Evolutionary conservation across 2,113 vertebrate genomes (phyloP).

Genomic region (Austrofundulus limnaeus): DNA sequence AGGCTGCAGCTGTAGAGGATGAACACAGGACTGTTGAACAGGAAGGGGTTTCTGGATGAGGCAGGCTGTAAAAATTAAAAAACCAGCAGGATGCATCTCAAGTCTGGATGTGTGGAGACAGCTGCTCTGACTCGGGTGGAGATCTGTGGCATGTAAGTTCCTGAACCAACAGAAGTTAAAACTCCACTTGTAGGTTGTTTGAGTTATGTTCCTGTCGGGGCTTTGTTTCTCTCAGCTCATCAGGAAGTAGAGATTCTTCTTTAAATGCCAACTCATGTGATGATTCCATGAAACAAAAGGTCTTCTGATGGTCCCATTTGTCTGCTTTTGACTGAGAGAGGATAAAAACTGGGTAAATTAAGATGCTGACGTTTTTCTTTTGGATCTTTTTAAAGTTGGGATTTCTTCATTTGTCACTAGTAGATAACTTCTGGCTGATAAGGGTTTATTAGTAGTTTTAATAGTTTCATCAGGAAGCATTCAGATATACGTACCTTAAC

Average conservation of each 20-base stretch:
- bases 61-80: background rate
- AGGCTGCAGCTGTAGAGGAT: slow-evolving; percentile 1
- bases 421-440: too few species aligned
- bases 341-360: background rate
- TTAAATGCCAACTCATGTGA: background rate
- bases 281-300: too few species aligned
- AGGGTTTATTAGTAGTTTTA: too few species aligned
- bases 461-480: background rate
- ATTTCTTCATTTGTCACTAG: too few species aligned
- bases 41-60: background rate
- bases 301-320: slow-evolving; percentile 3
- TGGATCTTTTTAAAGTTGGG: too few species aligned
- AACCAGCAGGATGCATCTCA: slow-evolving; percentile 63
- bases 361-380: background rate
- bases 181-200: background rate
- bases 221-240: background rate
- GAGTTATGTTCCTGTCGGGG: background rate
- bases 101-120: slow-evolving; percentile 58
- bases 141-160: slow-evolving; percentile 70
- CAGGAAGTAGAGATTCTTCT: background rate
- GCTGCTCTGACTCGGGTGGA: slow-evolving; percentile 63
- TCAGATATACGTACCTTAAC: background rate
- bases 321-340: slow-evolving; percentile 39
- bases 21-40: background rate
- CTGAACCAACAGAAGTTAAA: background rate